These are phyloP conservation scores for Ovis canadensis DNA, from an alignment of 2,113 vertebrate genomes.

Conservation along the genomic window DNA sequence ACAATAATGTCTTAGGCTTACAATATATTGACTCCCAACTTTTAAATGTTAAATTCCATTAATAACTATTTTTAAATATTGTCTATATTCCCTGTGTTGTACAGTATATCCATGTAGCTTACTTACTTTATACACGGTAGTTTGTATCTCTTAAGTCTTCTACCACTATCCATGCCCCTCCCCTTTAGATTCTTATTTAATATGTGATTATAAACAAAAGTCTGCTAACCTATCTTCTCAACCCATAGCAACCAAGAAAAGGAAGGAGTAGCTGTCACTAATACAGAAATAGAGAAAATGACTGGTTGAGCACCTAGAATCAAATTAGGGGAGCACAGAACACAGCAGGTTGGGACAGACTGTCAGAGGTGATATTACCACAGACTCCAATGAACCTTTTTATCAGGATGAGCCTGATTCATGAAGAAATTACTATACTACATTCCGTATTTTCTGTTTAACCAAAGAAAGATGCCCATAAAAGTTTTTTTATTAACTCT, in stretches of 20 bases:
- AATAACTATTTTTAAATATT: background rate
- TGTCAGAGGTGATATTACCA: background rate
- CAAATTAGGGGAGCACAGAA: background rate
- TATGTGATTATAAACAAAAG: slow-evolving; percentile 32
- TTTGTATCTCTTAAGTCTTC: background rate
- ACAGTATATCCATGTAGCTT: background rate
- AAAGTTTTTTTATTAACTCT: background rate
- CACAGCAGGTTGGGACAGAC: background rate
- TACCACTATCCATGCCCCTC: background rate
- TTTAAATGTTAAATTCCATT: background rate
- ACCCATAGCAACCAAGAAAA: background rate
- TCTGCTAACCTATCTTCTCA: background rate
- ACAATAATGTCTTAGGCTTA: background rate
- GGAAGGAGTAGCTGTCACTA: background rate
- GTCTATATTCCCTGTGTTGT: background rate
- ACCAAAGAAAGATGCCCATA: background rate
- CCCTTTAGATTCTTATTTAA: background rate
- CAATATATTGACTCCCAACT: background rate
- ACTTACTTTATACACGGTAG: background rate
- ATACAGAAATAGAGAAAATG: background rate
- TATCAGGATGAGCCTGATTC: background rate
- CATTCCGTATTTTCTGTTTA: slow-evolving; percentile 1
- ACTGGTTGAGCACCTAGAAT: background rate
- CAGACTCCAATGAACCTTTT: background rate
- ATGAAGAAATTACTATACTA: background rate